These are phyloP conservation scores for Chymomyza fuscimana DNA, from an alignment of 2,888 invertebrate species.

Conservation along the genomic window DNA sequence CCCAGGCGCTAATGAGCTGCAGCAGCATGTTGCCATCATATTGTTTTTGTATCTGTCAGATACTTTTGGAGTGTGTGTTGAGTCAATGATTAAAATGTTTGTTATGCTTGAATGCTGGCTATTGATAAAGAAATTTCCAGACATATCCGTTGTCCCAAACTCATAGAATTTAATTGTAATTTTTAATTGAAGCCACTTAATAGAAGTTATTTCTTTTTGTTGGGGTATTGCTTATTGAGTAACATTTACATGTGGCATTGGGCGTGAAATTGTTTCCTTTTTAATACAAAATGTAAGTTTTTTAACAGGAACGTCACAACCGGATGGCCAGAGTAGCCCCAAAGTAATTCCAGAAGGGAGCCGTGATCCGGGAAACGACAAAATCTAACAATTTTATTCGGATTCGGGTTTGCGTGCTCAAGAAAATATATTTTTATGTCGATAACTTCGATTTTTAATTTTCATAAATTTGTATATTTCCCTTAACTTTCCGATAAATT, in stretches of 20 bases:
- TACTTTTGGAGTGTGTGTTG: conserved; percentile 44
- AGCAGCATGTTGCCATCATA: conserved; percentile 43
- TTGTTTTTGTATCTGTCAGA: conserved; percentile 53
- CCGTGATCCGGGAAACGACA: no score
- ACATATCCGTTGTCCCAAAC: conserved; percentile 31
- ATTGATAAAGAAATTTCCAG: conserved; percentile 35
- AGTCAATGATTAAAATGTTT: conserved; percentile 63
- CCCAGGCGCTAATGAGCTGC: conserved; percentile 71
- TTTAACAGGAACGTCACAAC: no score
- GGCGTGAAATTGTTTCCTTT: conserved; percentile 56
- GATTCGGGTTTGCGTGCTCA: no score
- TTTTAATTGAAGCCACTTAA: conserved; percentile 65
- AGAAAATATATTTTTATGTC: no score
- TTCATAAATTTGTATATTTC: no score
- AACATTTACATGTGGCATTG: conserved; percentile 49
- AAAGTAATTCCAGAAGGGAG: no score
- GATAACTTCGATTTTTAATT: no score
- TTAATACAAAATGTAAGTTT: not conserved
- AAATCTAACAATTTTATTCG: no score
- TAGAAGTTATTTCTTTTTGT: conserved; percentile 34
- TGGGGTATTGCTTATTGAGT: conserved; percentile 33
- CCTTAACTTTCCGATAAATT: no score
- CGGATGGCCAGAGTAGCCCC: no score
- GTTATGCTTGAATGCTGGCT: conserved; percentile 63
- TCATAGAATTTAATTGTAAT: conserved; percentile 55